Conservation (phyloP, 2,888 invertebrate species). For the Drosophila nigritarsus region DNA sequence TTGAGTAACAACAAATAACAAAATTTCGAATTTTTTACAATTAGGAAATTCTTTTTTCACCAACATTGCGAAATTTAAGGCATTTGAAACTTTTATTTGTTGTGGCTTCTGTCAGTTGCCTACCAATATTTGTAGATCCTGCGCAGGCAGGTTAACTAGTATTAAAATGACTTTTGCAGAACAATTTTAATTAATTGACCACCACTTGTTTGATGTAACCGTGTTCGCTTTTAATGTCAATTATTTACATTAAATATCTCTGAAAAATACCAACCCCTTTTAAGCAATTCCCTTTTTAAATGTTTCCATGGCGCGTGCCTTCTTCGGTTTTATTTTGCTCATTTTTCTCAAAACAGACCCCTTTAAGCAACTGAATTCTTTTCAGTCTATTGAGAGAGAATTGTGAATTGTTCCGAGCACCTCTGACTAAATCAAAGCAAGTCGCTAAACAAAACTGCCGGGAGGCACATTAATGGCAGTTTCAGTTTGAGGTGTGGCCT, state of each 20-base stretch:
- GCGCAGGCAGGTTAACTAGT: constrained; percentile 19
- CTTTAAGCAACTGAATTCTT: constrained; percentile 1
- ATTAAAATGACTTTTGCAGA: constrained; percentile 54
- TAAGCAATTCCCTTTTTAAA: constrained; percentile 24
- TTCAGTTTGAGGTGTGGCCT: constrained; percentile 47
- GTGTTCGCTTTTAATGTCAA: constrained; percentile 63
- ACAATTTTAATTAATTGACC: constrained; percentile 72
- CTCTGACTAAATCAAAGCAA: constrained; percentile 70
- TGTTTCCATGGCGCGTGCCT: constrained; percentile 63
- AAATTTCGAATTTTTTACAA: too few species aligned
- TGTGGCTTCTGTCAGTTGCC: constrained; percentile 11
- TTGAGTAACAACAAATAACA: neutral
- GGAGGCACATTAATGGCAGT: constrained; percentile 67
- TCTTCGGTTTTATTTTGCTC: constrained; percentile 20
- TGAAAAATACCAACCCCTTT: constrained; percentile 49
- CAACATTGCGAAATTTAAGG: constrained; percentile 5
- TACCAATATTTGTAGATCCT: constrained; percentile 1
- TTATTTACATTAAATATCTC: constrained; percentile 69
- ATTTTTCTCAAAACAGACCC: constrained; percentile 6
- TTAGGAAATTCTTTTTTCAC: neutral
- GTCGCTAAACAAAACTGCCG: constrained; percentile 57
- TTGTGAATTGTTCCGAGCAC: constrained; percentile 53
- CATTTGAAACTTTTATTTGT: constrained; percentile 32
- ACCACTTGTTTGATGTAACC: constrained; percentile 54
- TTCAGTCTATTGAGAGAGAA: neutral